A percentile compares a stretch with the other conserved stretches of the same genome.
phyloP scores from a whole-genome alignment of 2,797 vertebrate genomes.

The Eulemur mongoz region DNA sequence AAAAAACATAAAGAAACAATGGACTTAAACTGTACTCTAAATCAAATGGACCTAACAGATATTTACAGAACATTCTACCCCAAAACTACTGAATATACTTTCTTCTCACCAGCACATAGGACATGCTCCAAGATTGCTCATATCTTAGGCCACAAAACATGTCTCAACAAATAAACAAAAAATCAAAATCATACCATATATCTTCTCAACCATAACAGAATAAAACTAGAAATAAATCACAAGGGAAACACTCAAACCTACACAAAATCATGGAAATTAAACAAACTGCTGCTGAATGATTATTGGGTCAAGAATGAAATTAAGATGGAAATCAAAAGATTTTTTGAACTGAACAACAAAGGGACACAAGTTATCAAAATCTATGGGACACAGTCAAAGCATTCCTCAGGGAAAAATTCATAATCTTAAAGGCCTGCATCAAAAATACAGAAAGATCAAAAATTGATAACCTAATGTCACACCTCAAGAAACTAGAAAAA shows the following conservation, averaged over 20 bases:
- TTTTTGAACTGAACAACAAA: background rate
- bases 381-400: background rate
- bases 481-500: background rate
- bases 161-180: too few species aligned
- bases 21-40: background rate
- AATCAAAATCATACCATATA: background rate
- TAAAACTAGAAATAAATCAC: background rate
- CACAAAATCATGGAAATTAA: background rate
- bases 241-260: background rate
- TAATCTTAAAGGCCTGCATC: background rate
- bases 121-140: background rate
- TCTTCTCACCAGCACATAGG: background rate
- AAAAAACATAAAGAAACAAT: background rate
- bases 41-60: background rate
- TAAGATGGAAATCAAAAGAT: background rate
- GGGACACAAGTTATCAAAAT: background rate
- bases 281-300: background rate
- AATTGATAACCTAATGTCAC: background rate
- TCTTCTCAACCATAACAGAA: background rate
- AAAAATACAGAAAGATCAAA: background rate
- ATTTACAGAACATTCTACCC: background rate
- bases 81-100: background rate
- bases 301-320: background rate
- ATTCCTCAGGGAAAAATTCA: background rate
- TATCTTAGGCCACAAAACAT: background rate